Evolutionary conservation across 2,888 invertebrate species (phyloP).

Genomic region (Fragum sueziense): DNA sequence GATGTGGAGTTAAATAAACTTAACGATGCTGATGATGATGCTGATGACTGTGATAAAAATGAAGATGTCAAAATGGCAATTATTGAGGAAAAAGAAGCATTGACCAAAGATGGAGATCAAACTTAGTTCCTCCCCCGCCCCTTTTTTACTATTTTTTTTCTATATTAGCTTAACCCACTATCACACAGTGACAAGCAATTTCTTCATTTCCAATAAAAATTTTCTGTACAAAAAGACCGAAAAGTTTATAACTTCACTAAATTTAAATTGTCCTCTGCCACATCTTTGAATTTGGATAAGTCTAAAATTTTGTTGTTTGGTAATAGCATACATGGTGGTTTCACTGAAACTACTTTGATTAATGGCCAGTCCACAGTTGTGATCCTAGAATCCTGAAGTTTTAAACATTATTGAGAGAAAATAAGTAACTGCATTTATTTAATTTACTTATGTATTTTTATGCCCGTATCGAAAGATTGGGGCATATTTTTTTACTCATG

Average conservation of each 20-base stretch:
- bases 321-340: too few species aligned
- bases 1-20: conserved; percentile 13
- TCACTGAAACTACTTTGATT: too few species aligned
- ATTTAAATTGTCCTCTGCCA: not conserved
- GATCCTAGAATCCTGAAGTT: not conserved
- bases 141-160: not conserved
- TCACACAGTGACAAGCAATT: not conserved
- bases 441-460: too few species aligned
- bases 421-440: not conserved
- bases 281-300: not conserved
- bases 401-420: not conserved
- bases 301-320: too few species aligned
- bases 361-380: too few species aligned
- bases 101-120: not conserved
- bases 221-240: too few species aligned
- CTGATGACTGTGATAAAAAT: not conserved
- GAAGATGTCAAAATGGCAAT: not conserved
- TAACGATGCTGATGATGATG: not conserved
- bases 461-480: too few species aligned
- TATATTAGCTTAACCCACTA: not conserved
- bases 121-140: not conserved
- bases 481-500: too few species aligned
- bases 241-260: not conserved
- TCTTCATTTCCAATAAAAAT: too few species aligned
- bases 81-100: not conserved